Evolutionary conservation across 1,140 invertebrate species (phyloP), one percentile per base, ranked within the genome.

Genomic region (Acromyrmex heyeri): DNA sequence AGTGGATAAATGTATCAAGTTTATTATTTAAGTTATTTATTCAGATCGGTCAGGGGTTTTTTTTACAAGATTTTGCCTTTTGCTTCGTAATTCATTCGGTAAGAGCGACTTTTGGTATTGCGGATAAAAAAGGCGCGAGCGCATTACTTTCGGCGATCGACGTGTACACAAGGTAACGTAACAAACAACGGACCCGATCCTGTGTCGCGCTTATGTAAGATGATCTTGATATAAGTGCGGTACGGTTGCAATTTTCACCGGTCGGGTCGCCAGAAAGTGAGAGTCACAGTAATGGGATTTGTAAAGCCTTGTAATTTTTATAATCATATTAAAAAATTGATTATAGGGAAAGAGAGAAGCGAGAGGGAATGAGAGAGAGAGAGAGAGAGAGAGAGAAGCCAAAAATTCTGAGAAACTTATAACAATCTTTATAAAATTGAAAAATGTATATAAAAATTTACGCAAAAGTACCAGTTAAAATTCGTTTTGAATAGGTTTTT

Each of bases 241-340:
- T 48, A 78, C 75, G 55, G 73, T 89, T 72, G 86, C 87, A 50
- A 70, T 89, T 89, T 89, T 89, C 88, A 86, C 88, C 57, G 34
- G 12, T 30, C 69, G 65, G 38, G 16, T 77, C 86, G 38, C n/a
- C 83, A 64, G 83, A 89, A 89, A 89, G 88, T 76, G 83, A 89
- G 88, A 89, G 87, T 78, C 55, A 72, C 55, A 62, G 83, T 75
- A 75, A 77, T 81, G 48, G 30, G 21, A 81, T 70, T 81, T 81
- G 64, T 55, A n/a, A 55, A 55, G 14, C n/a, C 30, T 10, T 57
- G 1, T 44, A 70, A 81, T 70, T 69, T 70, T 81, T 81, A 70
- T 34, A 70, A 79, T 67, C 21, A 24, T 64, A 64, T 65, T 34
- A 76, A 5, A 76, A 8, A 76, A 61, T 8, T 24, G 21, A 76